A percentile compares a stretch with the other conserved stretches of the same genome.
These are phyloP conservation scores for Opisthocomus hoazin DNA, from an alignment of 2,113 vertebrate species.

Conservation along the genomic window DNA sequence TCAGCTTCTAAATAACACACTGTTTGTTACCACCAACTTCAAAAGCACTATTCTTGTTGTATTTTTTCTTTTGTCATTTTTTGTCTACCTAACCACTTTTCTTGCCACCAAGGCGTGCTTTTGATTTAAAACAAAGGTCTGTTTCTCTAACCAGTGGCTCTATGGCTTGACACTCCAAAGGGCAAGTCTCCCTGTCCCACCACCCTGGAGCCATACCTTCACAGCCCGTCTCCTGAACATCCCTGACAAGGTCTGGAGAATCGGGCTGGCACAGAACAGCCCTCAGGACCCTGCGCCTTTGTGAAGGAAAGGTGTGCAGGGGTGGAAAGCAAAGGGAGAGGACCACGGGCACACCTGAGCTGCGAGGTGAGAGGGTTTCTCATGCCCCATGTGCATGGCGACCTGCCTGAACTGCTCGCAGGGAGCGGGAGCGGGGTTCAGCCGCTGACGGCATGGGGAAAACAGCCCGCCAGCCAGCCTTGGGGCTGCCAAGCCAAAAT, in stretches of 20 bases:
- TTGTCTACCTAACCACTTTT: not conserved
- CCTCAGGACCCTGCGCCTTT: too few species aligned
- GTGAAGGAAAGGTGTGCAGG: not conserved
- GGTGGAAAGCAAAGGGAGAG: not conserved
- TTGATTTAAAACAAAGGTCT: not conserved
- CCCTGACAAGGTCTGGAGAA: not conserved
- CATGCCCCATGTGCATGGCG: fast-evolving
- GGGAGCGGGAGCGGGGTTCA: not conserved
- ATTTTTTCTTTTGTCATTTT: not conserved
- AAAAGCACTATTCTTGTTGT: not conserved
- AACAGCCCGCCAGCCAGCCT: not conserved
- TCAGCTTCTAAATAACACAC: not conserved
- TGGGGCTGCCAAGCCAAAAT: not conserved
- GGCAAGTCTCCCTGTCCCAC: not conserved
- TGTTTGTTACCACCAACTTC: not conserved
- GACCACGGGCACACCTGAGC: not conserved
- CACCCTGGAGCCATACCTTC: not conserved
- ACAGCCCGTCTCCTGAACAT: not conserved
- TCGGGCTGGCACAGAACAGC: not conserved
- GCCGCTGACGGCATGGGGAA: fast-evolving
- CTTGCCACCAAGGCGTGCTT: not conserved
- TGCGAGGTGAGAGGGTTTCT: not conserved
- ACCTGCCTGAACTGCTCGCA: not conserved
- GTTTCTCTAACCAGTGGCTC: not conserved
- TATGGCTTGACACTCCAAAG: fast-evolving